Evolutionary conservation across 2,113 vertebrate species (phyloP).

Genomic region (Melanocharis versteri): DNA sequence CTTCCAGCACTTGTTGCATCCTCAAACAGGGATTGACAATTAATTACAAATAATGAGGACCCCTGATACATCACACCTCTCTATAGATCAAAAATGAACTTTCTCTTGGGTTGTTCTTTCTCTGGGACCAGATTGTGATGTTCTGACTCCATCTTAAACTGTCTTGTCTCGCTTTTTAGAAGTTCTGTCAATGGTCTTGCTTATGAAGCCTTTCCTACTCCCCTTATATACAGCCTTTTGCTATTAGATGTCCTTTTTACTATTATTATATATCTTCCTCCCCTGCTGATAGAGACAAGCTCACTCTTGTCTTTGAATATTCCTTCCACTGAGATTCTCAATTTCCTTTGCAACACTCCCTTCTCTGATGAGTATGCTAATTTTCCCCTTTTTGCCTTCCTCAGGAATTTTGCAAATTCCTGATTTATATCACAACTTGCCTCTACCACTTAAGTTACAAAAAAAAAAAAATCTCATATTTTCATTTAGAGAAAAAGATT

Average conservation of each 20-base stretch:
- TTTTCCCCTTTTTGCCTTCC: background rate
- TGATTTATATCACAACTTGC: background rate
- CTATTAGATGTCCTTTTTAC: background rate
- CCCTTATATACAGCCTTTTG: background rate
- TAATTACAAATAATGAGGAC: background rate
- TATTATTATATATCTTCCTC: background rate
- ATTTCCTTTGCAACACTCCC: background rate
- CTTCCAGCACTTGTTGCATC: background rate
- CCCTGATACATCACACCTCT: background rate
- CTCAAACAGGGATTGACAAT: background rate
- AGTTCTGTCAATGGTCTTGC: background rate
- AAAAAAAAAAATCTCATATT: background rate
- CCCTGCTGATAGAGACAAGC: background rate
- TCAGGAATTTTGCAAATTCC: background rate
- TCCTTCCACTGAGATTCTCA: background rate
- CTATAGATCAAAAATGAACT: background rate
- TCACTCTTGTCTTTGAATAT: background rate
- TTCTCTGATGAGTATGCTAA: background rate
- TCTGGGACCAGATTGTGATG: background rate
- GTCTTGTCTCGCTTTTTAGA: background rate
- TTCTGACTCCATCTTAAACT: background rate
- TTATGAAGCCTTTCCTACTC: background rate
- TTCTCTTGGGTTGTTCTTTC: background rate
- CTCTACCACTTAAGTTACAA: background rate
- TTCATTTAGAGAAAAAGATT: background rate